These are phyloP conservation scores for Poeciliopsis turneri DNA, from an alignment of 2,797 vertebrate genomes.

Conservation along the genomic window DNA sequence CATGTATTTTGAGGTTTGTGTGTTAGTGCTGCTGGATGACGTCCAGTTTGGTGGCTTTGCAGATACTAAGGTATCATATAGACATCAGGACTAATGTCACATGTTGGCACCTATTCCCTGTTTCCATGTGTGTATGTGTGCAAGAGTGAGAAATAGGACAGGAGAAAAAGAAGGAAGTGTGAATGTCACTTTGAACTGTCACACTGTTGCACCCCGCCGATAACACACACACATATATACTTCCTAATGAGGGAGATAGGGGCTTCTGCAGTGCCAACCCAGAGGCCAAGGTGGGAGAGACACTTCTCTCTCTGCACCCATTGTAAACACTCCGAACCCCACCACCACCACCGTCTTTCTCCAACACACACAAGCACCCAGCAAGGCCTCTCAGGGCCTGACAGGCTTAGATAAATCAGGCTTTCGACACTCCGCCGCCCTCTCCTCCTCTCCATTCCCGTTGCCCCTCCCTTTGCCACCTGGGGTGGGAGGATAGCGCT, in stretches of 20 bases:
- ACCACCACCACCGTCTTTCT: background rate
- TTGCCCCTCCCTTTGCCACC: constrained; percentile 79
- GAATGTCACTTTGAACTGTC: constrained; percentile 90
- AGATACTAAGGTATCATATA: constrained; percentile 62
- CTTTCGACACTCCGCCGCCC: constrained; percentile 78
- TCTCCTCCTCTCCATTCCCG: constrained; percentile 80
- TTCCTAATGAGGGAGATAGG: constrained; percentile 87
- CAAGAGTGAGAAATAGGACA: constrained; percentile 62
- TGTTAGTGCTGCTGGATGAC: constrained; percentile 1
- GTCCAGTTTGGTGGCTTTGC: constrained; percentile 40
- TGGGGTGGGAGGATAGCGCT: constrained; percentile 86
- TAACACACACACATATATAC: constrained; percentile 49
- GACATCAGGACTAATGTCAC: constrained; percentile 89
- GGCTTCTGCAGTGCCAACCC: constrained; percentile 86
- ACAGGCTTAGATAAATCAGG: constrained; percentile 92
- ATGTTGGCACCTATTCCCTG: constrained; percentile 84
- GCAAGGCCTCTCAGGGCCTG: constrained; percentile 85
- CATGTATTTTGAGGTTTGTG: constrained; percentile 15
- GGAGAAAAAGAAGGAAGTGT: constrained; percentile 78
- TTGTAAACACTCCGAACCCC: constrained; percentile 62
- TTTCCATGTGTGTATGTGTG: constrained; percentile 47
- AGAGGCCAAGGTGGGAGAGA: constrained; percentile 87
- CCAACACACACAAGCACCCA: constrained; percentile 56
- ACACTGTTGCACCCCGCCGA: constrained; percentile 64
- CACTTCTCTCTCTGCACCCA: constrained; percentile 76